Evolutionary conservation across 2,797 vertebrate genomes (phyloP).

Genomic region (Notolepis coatsorum): DNA sequence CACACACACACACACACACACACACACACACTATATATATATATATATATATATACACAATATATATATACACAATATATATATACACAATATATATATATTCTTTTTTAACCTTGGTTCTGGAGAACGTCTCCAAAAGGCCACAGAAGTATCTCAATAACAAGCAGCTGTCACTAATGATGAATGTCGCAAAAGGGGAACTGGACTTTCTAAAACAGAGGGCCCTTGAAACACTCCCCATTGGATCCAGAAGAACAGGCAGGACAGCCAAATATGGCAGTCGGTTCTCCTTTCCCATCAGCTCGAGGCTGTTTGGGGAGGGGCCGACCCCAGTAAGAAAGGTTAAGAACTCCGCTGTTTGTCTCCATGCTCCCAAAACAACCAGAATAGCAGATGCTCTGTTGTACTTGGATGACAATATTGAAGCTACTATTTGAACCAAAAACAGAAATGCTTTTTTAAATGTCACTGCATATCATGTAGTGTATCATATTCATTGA

Average conservation of each 20-base stretch:
- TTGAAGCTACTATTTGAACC: slow-evolving; percentile 15
- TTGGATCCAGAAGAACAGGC: slow-evolving; percentile 19
- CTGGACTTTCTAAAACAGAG: slow-evolving; percentile 30
- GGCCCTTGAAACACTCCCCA: slow-evolving; percentile 1
- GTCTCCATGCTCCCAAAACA: slow-evolving; percentile 47
- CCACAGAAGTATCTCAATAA: not conserved
- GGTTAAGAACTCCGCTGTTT: slow-evolving; percentile 36
- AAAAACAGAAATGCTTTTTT: slow-evolving; percentile 17
- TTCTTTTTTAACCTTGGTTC: not conserved
- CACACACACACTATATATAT: too few species aligned
- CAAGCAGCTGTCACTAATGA: slow-evolving; percentile 8
- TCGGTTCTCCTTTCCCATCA: slow-evolving; percentile 54
- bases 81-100: not conserved
- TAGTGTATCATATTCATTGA: too few species aligned
- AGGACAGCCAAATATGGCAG: slow-evolving; percentile 67
- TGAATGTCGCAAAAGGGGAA: slow-evolving; percentile 9
- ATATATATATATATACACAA: too few species aligned
- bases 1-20: too few species aligned
- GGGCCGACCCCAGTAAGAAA: slow-evolving; percentile 33
- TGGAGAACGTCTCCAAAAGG: slow-evolving; percentile 13
- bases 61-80: too few species aligned
- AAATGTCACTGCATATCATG: not conserved
- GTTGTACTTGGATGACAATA: slow-evolving; percentile 39
- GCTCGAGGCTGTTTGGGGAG: slow-evolving; percentile 33
- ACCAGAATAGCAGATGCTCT: slow-evolving; percentile 35